Conservation (phyloP, 2,113 vertebrate species). For the Syngnathus scovelli region DNA sequence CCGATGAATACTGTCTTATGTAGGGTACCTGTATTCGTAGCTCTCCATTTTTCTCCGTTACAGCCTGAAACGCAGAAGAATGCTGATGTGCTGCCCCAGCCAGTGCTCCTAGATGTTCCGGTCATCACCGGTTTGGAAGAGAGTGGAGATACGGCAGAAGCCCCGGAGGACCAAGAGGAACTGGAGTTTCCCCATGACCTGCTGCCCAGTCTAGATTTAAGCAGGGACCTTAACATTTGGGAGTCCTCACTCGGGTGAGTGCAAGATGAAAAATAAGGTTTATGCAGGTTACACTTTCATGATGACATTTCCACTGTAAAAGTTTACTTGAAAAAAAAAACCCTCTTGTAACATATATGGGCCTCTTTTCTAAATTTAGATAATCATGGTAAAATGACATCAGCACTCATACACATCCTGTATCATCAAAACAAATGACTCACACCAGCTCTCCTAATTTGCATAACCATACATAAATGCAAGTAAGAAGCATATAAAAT, state of each 20-base stretch:
- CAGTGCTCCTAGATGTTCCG: slow-evolving; percentile 41
- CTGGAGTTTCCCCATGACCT: slow-evolving; percentile 76
- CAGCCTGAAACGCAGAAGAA: slow-evolving; percentile 55
- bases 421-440: not conserved
- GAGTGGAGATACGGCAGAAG: slow-evolving; percentile 14
- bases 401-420: not conserved
- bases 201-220: slow-evolving; percentile 73
- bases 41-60: slow-evolving; percentile 1
- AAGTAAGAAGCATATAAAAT: not conserved
- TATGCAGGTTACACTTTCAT: not conserved
- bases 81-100: slow-evolving; percentile 28
- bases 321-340: not conserved
- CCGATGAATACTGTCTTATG: not conserved
- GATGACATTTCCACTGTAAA: not conserved
- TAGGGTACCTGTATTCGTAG: not conserved
- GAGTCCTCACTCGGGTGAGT: slow-evolving; percentile 68
- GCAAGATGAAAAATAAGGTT: slow-evolving; percentile 1
- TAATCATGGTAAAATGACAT: not conserved
- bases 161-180: slow-evolving; percentile 61
- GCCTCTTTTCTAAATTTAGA: not conserved
- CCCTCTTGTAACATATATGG: not conserved
- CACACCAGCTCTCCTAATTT: not conserved
- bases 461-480: not conserved
- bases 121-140: slow-evolving; percentile 55
- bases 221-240: slow-evolving; percentile 73